Conservation (phyloP, 2,797 vertebrate species). For the Stomatorhinus walkeri region DNA sequence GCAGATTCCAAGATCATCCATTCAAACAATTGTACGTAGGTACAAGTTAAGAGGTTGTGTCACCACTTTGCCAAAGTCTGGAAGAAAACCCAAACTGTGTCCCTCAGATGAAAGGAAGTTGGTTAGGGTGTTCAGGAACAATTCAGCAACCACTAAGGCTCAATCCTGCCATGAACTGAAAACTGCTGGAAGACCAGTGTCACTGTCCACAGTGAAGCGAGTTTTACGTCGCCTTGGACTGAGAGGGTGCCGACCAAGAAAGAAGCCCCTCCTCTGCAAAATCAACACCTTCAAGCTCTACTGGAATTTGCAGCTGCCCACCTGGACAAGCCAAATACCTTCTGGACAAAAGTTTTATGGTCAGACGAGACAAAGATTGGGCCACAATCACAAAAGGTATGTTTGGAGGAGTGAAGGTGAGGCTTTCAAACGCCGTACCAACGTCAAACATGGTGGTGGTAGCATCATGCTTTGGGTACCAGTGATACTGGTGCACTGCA, state of each 20-base stretch:
- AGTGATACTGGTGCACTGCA: background rate
- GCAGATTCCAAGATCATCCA: background rate
- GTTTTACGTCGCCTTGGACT: background rate
- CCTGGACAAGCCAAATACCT: background rate
- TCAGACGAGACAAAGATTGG: background rate
- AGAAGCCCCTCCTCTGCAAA: background rate
- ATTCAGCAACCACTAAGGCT: background rate
- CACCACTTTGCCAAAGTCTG: no score
- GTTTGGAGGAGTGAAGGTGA: background rate
- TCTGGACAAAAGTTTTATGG: background rate
- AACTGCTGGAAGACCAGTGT: background rate
- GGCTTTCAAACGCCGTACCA: background rate
- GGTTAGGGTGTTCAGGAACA: background rate
- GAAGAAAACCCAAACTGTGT: background rate
- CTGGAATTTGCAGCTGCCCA: background rate
- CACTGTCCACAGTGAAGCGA: background rate
- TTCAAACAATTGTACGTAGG: no score
- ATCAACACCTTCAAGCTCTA: background rate
- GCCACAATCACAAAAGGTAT: background rate
- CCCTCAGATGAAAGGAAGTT: background rate
- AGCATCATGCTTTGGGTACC: no score
- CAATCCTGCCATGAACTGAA: background rate
- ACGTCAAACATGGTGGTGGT: background rate
- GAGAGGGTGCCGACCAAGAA: background rate
- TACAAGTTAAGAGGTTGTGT: no score